A percentile compares a stretch with the other conserved stretches of the same genome.
Evolutionary conservation across 1,140 invertebrate genomes (phyloP).

Genomic region (Hypothenemus hampei): DNA sequence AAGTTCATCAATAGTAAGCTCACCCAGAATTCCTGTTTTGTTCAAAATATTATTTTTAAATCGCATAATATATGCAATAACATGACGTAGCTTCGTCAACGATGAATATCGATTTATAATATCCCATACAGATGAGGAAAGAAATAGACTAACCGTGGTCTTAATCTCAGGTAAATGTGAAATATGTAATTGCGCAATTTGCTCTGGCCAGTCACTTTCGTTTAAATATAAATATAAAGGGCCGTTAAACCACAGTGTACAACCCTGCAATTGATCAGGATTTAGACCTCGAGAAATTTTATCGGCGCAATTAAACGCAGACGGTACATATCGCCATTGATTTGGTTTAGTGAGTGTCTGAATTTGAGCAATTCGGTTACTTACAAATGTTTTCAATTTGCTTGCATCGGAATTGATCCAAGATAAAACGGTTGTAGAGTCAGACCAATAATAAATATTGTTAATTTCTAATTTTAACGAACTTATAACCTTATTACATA

Average conservation of each 20-base stretch:
- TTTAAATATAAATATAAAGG: not conserved
- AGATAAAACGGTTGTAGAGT: conserved; percentile 28
- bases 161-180: not conserved
- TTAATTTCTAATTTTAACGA: not conserved
- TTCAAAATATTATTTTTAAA: not conserved
- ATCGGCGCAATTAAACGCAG: conserved; percentile 44
- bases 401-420: conserved; percentile 11
- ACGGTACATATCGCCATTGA: conserved; percentile 41
- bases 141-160: not conserved
- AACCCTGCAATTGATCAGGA: conserved; percentile 18
- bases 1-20: not conserved
- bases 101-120: not conserved
- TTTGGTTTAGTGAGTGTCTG: conserved; percentile 27
- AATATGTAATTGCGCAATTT: not conserved
- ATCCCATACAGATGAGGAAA: not conserved
- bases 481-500: not conserved
- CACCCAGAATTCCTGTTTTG: not conserved
- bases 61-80: not conserved
- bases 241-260: conserved; percentile 18
- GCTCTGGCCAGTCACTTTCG: not conserved
- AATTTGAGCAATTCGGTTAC: conserved; percentile 21
- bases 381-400: conserved; percentile 22
- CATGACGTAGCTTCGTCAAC: not conserved
- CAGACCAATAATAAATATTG: conserved; percentile 20
- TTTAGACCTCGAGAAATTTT: conserved; percentile 43